Evolutionary conservation across 2,888 invertebrate genomes (phyloP), one percentile per base, ranked within the genome.

Genomic region (Aethes cnicana): DNA sequence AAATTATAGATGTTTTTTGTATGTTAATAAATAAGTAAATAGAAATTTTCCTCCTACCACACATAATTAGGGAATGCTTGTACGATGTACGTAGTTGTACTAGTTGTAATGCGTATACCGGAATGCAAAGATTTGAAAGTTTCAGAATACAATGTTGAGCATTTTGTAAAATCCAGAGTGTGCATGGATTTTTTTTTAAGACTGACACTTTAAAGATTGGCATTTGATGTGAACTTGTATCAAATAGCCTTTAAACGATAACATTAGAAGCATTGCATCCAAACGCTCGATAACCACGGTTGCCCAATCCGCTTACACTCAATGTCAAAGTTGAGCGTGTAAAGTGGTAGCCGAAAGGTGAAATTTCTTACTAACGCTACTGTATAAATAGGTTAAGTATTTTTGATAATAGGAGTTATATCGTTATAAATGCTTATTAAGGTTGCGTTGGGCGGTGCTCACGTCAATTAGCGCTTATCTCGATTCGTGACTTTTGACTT

Each of bases 401-500:
- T 86, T 82, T 80, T 84, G 84, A 85, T 84, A 86, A 83, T 78
- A 73, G 69, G 65, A 77, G 75, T 81, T 79, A 76, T 84, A 80
- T 83, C 77, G 84, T 81, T 81, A 80, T 79, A 78, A 83, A 82
- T 75, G 84, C 82, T 86, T 84, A 87, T 84, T 83, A 87, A 79
- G 76, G 74, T 69, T 74, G 71, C 71, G 68, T 68, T 66, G 71
- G 80, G 77, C 80, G 74, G 74, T 73, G 77, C 70, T 78, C 78
- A 83, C 83, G 85, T 84, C 87, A 85, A 87, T 87, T 85, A 84
- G 80, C 36, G 66, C 68, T 72, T 80, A 80, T 81, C 77, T 77
- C 55, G 63, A 68, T 86, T 86, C 88, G 88, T 89, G 88, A 86
- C 88, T 79, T 71, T 73, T 87, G 87, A 87, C 81, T 88, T 87